A percentile compares a stretch with the other conserved stretches of the same genome.
Conservation (phyloP, 1,140 invertebrate species). For the Drosophila serrata region DNA sequence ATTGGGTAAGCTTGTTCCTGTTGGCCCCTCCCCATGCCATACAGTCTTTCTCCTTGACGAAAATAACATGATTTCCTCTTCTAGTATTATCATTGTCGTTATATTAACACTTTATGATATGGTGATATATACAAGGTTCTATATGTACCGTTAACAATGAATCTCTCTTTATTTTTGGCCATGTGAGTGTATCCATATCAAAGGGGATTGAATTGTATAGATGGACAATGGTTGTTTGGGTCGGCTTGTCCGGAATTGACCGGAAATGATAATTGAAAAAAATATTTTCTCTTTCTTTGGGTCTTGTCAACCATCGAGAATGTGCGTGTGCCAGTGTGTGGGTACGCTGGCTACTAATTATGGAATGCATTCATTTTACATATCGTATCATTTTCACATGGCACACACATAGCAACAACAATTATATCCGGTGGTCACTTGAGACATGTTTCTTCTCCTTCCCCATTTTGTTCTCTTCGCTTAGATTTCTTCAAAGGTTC, state of each 20-base stretch:
- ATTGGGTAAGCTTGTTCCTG: conserved; percentile 39
- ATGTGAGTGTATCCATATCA: conserved; percentile 49
- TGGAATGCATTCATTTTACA: conserved; percentile 78
- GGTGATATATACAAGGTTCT: conserved; percentile 7
- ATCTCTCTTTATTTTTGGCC: conserved; percentile 44
- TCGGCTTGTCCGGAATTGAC: conserved; percentile 48
- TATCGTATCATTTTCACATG: conserved; percentile 74
- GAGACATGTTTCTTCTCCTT: conserved; percentile 50
- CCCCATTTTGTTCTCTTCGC: conserved; percentile 1
- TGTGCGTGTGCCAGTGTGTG: conserved; percentile 23
- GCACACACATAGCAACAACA: conserved; percentile 44
- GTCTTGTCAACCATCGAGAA: conserved; percentile 43
- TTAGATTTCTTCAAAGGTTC: background rate
- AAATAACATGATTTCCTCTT: conserved; percentile 58
- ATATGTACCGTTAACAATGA: conserved; percentile 42
- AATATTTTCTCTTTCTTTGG: conserved; percentile 65
- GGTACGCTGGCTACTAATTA: conserved; percentile 69
- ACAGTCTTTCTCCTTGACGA: conserved; percentile 11
- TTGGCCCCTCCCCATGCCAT: background rate
- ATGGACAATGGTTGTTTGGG: conserved; percentile 16
- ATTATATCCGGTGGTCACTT: conserved; percentile 80
- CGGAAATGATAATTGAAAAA: conserved; percentile 83
- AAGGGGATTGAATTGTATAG: conserved; percentile 41
- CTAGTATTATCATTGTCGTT: conserved; percentile 37
- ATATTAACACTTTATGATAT: conserved; percentile 22